phyloP scores from a whole-genome alignment of 2,797 vertebrate genomes.

The Coregonus sp. region DNA sequence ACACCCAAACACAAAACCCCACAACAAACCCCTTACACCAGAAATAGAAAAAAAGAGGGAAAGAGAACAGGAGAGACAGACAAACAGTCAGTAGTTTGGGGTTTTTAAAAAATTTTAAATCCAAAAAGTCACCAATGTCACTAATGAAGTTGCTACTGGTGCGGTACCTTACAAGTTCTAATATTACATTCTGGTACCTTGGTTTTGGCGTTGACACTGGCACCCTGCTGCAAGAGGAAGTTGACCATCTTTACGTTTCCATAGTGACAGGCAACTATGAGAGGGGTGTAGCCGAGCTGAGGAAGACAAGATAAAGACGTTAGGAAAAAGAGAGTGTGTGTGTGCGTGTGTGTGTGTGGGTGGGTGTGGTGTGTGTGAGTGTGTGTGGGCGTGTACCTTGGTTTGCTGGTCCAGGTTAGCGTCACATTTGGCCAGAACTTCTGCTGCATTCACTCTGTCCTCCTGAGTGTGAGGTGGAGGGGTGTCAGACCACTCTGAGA shows the following conservation, averaged over 20 bases:
- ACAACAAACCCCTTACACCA: too few species aligned
- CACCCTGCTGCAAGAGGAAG: constrained; percentile 89
- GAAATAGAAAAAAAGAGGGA: not conserved
- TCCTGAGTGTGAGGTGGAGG: constrained; percentile 93
- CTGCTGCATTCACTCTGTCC: constrained; percentile 89
- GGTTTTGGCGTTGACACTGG: constrained; percentile 86
- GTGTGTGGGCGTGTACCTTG: constrained; percentile 79
- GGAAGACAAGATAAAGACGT: not conserved
- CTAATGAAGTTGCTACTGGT: too few species aligned
- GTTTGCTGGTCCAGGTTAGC: constrained; percentile 92
- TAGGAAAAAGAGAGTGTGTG: not conserved
- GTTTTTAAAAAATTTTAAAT: too few species aligned
- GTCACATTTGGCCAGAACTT: constrained; percentile 85
- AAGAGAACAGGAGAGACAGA: not conserved
- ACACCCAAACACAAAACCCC: too few species aligned
- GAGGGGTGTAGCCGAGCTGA: constrained; percentile 94
- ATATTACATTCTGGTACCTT: constrained; percentile 78
- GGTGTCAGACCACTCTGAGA: constrained; percentile 88
- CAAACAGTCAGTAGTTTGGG: too few species aligned
- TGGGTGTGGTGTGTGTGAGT: constrained; percentile 12
- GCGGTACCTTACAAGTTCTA: too few species aligned
- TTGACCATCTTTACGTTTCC: constrained; percentile 97
- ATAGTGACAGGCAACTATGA: constrained; percentile 98
- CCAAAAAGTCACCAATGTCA: too few species aligned
- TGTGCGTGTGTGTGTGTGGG: not conserved